Base-by-base conservation (phyloP, 2,888 invertebrate genomes). In the Tethea ocularis region DNA sequence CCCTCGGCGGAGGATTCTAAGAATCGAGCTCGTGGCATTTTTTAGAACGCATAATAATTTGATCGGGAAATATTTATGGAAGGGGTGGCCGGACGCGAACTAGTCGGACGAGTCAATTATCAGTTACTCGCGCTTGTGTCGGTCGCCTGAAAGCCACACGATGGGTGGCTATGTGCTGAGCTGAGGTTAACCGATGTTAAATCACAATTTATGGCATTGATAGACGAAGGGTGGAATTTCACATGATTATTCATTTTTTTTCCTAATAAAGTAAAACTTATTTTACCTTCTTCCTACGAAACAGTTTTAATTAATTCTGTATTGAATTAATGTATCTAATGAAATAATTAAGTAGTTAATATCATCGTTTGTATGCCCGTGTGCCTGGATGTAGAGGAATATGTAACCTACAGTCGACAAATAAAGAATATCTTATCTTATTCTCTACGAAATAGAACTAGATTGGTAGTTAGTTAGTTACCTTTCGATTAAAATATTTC, bases 41-140 rank as follows among this genome's bases (percentile, higher is more conserved):
- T 92, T 93, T 91, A 86, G 84, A 81, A 81, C 83, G 87, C 86
- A 89, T 90, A 88, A 91, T 91, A 91, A 92, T 92, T 92, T 91
- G 90, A 92, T 93, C 88, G 91, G 92, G 91, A 91, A 93, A 92
- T 92, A 92, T 92, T 92, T 91, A 91, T 91, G 89, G 91, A 91
- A 89, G 86, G 91, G 90, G 88, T 89, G 88, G 84, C 85, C 86
- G 88, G 87, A 83, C 88, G 86, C 80, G 75, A 72, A 82, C 80
- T 80, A 77, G 87, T 80, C 81, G 75, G 82, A 91, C 91, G 87
- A 89, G 91, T 91, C 90, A 92, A 93, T 92, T 92, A 92, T 86
- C 89, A 84, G 84, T 69, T 80, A 70, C 74, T 75, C 71, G 74
- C 78, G 73, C 74, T 69, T 68, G 67, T 67, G 79, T 72, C 78